Percentiles rank a stretch among this genome's conserved stretches.
These are phyloP conservation scores for Lophotriccus pileatus DNA, from an alignment of 2,797 vertebrate genomes.

Conservation along the genomic window DNA sequence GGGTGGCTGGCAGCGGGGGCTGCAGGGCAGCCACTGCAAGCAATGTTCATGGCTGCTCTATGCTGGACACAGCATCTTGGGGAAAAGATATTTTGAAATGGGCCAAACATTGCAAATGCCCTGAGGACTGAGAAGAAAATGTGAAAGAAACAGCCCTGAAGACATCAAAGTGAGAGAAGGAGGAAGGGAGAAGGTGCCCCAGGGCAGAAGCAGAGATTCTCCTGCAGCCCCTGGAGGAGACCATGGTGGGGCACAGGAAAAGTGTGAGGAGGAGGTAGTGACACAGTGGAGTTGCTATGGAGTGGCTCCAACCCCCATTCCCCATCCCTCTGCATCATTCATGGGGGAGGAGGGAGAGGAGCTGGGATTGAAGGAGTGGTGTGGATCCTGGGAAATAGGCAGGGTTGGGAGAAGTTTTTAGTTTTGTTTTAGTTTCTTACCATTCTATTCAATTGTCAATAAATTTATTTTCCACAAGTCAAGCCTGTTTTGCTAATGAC, in stretches of 20 bases:
- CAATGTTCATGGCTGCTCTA: accelerated
- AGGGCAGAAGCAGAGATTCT: neutral
- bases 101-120: neutral
- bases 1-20: neutral
- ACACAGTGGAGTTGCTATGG: neutral
- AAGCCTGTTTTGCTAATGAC: neutral
- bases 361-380: neutral
- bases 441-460: neutral
- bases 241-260: neutral
- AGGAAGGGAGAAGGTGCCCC: neutral
- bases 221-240: neutral
- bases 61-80: accelerated
- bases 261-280: neutral
- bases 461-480: neutral
- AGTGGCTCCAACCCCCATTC: neutral
- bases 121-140: neutral
- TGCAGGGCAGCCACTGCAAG: accelerated
- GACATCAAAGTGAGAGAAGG: neutral
- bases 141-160: neutral
- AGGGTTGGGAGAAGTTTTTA: neutral
- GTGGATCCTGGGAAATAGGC: neutral
- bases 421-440: neutral
- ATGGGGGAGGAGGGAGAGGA: neutral
- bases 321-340: neutral
- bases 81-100: accelerated